phyloP scores from a whole-genome alignment of 2,113 vertebrate genomes.

The Pleuronectes platessa region DNA sequence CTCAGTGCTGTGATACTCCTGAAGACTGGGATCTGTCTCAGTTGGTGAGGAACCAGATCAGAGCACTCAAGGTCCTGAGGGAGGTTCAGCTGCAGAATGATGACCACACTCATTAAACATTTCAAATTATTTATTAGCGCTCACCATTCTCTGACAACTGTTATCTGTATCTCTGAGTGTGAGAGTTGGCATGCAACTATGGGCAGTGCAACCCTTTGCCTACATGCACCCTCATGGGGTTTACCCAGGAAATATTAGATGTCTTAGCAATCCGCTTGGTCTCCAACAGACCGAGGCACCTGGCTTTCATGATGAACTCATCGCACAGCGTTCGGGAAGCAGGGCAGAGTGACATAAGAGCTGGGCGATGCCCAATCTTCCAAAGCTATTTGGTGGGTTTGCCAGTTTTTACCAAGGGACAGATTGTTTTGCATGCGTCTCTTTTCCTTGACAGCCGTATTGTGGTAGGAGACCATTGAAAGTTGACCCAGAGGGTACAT shows the following conservation, averaged over 20 bases:
- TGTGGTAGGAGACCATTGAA: constrained; percentile 41
- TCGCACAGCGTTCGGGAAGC: constrained; percentile 27
- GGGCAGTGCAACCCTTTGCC: background rate
- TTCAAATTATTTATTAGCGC: constrained; percentile 15
- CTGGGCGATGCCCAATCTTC: constrained; percentile 30
- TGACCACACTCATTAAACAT: constrained; percentile 60
- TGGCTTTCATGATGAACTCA: constrained; percentile 51
- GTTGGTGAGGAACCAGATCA: constrained; percentile 42
- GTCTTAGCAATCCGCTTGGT: constrained; percentile 22
- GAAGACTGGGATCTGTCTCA: constrained; percentile 24
- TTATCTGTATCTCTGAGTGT: constrained; percentile 1
- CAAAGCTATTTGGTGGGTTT: constrained; percentile 8
- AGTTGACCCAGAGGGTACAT: constrained; percentile 37
- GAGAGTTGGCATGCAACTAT: background rate
- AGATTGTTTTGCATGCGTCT: constrained; percentile 38
- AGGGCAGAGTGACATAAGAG: constrained; percentile 25
- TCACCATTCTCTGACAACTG: constrained; percentile 4
- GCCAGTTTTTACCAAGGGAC: constrained; percentile 46
- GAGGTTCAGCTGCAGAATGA: constrained; percentile 42
- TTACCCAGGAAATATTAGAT: constrained; percentile 26
- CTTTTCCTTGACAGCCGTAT: constrained; percentile 34
- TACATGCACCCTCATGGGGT: background rate
- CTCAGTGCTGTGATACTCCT: constrained; percentile 11
- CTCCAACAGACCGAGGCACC: constrained; percentile 25
- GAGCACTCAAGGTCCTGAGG: constrained; percentile 14